A percentile compares a stretch with the other conserved stretches of the same genome.
These are phyloP conservation scores for Argyrosomus regius DNA, from an alignment of 2,797 vertebrate genomes.

Conservation along the genomic window DNA sequence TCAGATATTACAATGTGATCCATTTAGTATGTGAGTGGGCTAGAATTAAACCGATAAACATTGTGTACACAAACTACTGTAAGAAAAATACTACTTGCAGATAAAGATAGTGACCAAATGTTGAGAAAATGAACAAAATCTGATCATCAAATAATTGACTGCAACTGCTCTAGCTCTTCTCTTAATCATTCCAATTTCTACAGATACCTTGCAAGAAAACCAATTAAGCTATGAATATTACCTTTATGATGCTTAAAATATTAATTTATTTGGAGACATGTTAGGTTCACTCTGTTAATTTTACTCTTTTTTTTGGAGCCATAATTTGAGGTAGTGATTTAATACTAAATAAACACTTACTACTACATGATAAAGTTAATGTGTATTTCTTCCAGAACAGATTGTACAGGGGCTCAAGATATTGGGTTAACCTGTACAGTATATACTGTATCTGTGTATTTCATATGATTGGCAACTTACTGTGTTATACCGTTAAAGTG, in stretches of 20 bases:
- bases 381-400: neutral
- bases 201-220: neutral
- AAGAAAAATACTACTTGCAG: neutral
- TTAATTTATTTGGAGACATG: neutral
- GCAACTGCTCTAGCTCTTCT: neutral
- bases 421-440: neutral
- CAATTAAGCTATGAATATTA: neutral
- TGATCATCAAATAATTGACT: slow-evolving; percentile 2
- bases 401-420: neutral
- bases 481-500: neutral
- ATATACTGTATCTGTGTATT: neutral
- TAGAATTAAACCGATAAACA: neutral
- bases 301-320: too few relatives aligned
- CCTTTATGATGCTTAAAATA: neutral
- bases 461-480: neutral
- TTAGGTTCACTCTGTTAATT: neutral
- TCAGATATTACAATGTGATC: neutral
- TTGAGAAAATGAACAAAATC: neutral
- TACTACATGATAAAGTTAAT: neutral
- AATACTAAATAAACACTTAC: neutral
- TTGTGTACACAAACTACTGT: neutral
- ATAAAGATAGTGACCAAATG: neutral
- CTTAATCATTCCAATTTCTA: slow-evolving; percentile 2
- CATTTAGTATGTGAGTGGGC: neutral
- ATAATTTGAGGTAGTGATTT: neutral